These are phyloP conservation scores for Thermophis baileyi DNA, from an alignment of 2,113 vertebrate genomes.

Conservation along the genomic window DNA sequence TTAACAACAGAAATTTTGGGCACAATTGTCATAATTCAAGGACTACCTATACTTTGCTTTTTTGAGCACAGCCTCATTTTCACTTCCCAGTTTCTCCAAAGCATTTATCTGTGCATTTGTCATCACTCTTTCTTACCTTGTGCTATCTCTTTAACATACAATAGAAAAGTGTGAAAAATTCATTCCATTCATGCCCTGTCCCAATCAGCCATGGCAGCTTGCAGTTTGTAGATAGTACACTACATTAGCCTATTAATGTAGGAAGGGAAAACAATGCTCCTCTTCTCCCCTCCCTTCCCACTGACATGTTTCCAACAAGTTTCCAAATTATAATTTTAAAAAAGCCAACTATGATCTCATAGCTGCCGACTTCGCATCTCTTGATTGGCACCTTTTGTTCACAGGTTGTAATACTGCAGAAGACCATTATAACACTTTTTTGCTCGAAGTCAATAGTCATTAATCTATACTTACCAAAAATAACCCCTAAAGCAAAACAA, in stretches of 20 bases:
- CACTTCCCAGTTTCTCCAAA: background rate
- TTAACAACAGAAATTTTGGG: no score
- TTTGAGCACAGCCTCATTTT: background rate
- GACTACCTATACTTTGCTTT: no score
- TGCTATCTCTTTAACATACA: background rate
- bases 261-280: background rate
- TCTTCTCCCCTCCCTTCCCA: background rate
- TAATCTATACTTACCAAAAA: no score
- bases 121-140: background rate
- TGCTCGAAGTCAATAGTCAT: no score
- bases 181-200: background rate
- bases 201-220: background rate
- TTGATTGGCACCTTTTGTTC: no score
- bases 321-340: no score
- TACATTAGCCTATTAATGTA: background rate
- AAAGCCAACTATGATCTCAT: no score
- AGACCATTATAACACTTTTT: no score
- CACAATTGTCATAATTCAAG: no score
- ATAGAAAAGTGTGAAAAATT: background rate
- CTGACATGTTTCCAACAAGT: background rate
- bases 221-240: background rate
- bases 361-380: no score
- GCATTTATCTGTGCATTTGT: background rate
- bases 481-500: no score
- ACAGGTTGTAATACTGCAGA: no score